Conservation (phyloP, 2,888 invertebrate genomes). For the Eurytoma californica region DNA sequence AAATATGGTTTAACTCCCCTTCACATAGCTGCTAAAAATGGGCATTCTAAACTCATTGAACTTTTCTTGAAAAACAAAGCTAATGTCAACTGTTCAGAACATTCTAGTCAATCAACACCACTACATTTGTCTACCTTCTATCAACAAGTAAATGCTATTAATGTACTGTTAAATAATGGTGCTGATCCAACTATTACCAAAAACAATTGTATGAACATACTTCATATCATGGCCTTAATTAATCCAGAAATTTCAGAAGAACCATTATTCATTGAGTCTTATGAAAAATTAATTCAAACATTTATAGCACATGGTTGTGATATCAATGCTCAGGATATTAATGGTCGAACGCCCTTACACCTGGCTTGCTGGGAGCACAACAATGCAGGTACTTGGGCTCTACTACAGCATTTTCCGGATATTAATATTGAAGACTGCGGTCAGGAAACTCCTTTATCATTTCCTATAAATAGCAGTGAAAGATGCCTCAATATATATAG, state of each 20-base stretch:
- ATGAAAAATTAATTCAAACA: conserved; percentile 23
- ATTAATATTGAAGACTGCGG: conserved; percentile 42
- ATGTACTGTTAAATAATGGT: conserved; percentile 29
- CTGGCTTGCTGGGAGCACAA: conserved; percentile 42
- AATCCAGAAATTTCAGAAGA: conserved; percentile 41
- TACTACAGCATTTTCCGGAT: conserved; percentile 43
- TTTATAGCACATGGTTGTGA: conserved; percentile 33
- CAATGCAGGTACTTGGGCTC: conserved; percentile 35
- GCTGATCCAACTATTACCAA: conserved; percentile 37
- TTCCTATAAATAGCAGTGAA: conserved; percentile 31
- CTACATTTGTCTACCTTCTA: conserved; percentile 46
- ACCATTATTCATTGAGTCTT: conserved; percentile 41
- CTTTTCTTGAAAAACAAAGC: conserved; percentile 38
- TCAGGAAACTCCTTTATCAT: conserved; percentile 34
- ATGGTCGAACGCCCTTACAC: conserved; percentile 45
- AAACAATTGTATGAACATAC: conserved; percentile 34
- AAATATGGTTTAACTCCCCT: conserved; percentile 39
- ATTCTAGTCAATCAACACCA: conserved; percentile 31
- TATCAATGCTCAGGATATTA: conserved; percentile 43
- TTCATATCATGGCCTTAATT: conserved; percentile 46
- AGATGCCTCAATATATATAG: conserved; percentile 22
- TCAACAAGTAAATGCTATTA: conserved; percentile 26
- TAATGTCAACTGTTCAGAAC: conserved; percentile 35
- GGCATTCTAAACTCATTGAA: conserved; percentile 29
- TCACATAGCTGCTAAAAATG: conserved; percentile 45